These are phyloP conservation scores for Rhodophaea formosa DNA, from an alignment of 2,888 invertebrate genomes.

Conservation along the genomic window DNA sequence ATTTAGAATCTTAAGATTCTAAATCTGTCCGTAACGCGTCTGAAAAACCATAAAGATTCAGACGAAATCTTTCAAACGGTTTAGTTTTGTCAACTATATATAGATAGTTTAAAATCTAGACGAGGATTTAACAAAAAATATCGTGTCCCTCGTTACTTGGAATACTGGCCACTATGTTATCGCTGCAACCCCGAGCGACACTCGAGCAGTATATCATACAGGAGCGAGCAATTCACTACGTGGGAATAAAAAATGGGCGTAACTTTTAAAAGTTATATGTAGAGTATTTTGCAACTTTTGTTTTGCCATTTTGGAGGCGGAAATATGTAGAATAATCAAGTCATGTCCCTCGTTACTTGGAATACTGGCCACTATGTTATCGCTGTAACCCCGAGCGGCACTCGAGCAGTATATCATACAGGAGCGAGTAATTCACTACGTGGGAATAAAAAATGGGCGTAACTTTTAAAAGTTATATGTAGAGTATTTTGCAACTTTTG, in stretches of 20 bases:
- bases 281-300: no score
- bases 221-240: conserved; percentile 15
- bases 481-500: no score
- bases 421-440: conserved; percentile 15
- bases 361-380: conserved; percentile 31
- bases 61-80: no score
- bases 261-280: conserved; percentile 1
- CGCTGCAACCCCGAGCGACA: conserved; percentile 29
- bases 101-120: no score
- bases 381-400: conserved; percentile 29
- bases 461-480: conserved; percentile 1
- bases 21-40: no score
- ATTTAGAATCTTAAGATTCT: no score
- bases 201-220: conserved; percentile 26
- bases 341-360: background rate
- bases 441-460: conserved; percentile 4
- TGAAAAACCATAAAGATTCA: no score
- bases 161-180: conserved; percentile 31
- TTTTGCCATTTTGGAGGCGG: no score
- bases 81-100: no score
- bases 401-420: conserved; percentile 26
- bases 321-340: no score
- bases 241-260: conserved; percentile 4
- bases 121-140: no score
- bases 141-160: background rate